These are phyloP conservation scores for Drosophila demipolita DNA, from an alignment of 2,888 invertebrate species.

Conservation along the genomic window DNA sequence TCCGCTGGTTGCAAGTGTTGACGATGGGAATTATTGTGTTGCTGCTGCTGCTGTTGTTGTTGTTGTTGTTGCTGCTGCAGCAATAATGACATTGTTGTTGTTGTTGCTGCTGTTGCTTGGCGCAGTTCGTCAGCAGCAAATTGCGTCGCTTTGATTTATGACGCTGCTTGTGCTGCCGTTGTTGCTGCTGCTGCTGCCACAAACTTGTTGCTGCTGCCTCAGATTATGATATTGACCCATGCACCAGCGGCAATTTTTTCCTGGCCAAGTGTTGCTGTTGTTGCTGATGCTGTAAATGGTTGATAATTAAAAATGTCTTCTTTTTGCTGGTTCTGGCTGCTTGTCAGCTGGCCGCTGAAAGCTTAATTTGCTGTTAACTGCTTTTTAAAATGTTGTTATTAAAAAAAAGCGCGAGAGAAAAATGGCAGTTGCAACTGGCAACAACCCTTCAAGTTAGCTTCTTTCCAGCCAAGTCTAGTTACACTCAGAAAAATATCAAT, in stretches of 20 bases:
- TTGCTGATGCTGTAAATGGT: slow-evolving; percentile 64
- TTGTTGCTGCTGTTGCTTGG: slow-evolving; percentile 54
- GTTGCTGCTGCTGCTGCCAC: slow-evolving; percentile 43
- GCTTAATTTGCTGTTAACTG: slow-evolving; percentile 80
- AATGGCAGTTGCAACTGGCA: slow-evolving; percentile 21
- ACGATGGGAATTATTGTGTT: slow-evolving; percentile 68
- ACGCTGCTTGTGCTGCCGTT: slow-evolving; percentile 58
- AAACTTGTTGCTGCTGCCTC: slow-evolving; percentile 68
- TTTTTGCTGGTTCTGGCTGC: slow-evolving; percentile 37
- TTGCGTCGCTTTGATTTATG: slow-evolving; percentile 84
- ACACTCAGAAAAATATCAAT: not conserved
- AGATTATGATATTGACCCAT: slow-evolving; percentile 83
- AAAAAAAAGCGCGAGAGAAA: slow-evolving; percentile 36
- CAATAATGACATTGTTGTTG: slow-evolving; percentile 27
- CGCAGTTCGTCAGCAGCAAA: slow-evolving; percentile 80
- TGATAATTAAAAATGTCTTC: slow-evolving; percentile 81
- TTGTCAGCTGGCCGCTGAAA: slow-evolving; percentile 63
- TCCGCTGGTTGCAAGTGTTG: slow-evolving; percentile 65
- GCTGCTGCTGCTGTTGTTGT: slow-evolving; percentile 52
- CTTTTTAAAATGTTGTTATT: slow-evolving; percentile 74
- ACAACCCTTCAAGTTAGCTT: not conserved
- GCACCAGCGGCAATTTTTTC: slow-evolving; percentile 75
- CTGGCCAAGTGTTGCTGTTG: slow-evolving; percentile 37
- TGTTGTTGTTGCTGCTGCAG: slow-evolving; percentile 47
- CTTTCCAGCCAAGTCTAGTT: not conserved